These are phyloP conservation scores for Druon quercuslanigerum DNA, from an alignment of 1,140 invertebrate genomes.

Conservation along the genomic window DNA sequence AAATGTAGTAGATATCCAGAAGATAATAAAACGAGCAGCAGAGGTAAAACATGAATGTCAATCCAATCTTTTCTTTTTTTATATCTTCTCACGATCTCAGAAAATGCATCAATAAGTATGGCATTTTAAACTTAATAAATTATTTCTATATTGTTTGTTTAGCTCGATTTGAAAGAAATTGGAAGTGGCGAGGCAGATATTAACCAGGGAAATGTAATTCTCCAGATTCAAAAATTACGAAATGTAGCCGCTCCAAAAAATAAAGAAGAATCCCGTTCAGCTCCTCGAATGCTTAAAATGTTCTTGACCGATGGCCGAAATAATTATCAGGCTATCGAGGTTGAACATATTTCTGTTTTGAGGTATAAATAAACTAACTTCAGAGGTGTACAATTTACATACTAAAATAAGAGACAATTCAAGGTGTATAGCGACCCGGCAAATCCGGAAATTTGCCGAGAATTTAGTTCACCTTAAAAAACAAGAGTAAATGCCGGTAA, in stretches of 20 bases:
- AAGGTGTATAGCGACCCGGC: no score
- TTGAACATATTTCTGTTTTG: slow-evolving; percentile 80
- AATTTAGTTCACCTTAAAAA: no score
- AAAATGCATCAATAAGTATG: slow-evolving; percentile 32
- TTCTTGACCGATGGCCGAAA: slow-evolving; percentile 90
- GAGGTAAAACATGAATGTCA: slow-evolving; percentile 78
- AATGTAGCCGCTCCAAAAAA: slow-evolving; percentile 93
- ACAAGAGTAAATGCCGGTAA: no score
- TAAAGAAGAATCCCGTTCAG: slow-evolving; percentile 88
- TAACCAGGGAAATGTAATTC: slow-evolving; percentile 83
- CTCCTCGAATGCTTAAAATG: slow-evolving; percentile 88
- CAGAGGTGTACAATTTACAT: no score
- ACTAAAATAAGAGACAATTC: not conserved
- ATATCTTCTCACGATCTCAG: slow-evolving; percentile 11
- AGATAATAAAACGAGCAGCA: slow-evolving; percentile 81
- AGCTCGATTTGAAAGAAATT: slow-evolving; percentile 88
- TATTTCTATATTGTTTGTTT: slow-evolving; percentile 62
- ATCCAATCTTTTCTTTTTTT: slow-evolving; percentile 5
- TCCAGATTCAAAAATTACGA: slow-evolving; percentile 91
- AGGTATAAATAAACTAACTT: slow-evolving; percentile 69
- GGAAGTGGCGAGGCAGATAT: slow-evolving; percentile 80
- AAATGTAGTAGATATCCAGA: slow-evolving; percentile 78
- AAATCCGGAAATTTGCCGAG: no score
- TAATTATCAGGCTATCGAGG: slow-evolving; percentile 85
- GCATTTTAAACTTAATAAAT: slow-evolving; percentile 32